Percentiles rank a stretch among this genome's conserved stretches.
These are phyloP conservation scores for Halocynthia roretzi DNA, from an alignment of 23 tunicate genomes.

Conservation along the genomic window DNA sequence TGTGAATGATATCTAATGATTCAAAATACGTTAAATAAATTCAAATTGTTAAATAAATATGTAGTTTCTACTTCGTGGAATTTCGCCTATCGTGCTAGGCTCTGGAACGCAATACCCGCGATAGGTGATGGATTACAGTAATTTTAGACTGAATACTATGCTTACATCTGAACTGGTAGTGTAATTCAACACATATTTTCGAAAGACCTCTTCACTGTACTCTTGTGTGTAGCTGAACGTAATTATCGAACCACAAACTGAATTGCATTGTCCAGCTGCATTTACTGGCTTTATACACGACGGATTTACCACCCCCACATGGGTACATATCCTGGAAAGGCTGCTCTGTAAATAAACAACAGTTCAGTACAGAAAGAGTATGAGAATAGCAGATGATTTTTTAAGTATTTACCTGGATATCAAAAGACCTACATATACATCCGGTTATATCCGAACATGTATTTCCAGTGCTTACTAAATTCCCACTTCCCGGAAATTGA, in stretches of 20 bases:
- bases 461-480: background rate
- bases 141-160: background rate
- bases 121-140: too few species aligned
- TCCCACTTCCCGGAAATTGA: constrained; percentile 54
- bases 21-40: too few species aligned
- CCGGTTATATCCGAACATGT: constrained; percentile 62
- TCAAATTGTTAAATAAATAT: too few species aligned
- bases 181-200: background rate
- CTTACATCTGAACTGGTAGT: background rate
- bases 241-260: constrained; percentile 54
- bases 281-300: constrained; percentile 31
- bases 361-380: too few species aligned
- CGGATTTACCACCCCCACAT: background rate
- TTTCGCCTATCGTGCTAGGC: too few species aligned
- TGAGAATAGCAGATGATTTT: too few species aligned
- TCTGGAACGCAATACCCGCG: too few species aligned
- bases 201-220: constrained; percentile 63
- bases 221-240: constrained; percentile 22
- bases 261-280: constrained; percentile 58
- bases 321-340: constrained; percentile 2
- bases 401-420: too few species aligned
- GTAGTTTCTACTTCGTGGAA: too few species aligned
- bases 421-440: constrained; percentile 36
- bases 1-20: too few species aligned
- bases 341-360: constrained; percentile 13